Conservation (phyloP, 2,888 invertebrate species). For the Athalia circularis region DNA sequence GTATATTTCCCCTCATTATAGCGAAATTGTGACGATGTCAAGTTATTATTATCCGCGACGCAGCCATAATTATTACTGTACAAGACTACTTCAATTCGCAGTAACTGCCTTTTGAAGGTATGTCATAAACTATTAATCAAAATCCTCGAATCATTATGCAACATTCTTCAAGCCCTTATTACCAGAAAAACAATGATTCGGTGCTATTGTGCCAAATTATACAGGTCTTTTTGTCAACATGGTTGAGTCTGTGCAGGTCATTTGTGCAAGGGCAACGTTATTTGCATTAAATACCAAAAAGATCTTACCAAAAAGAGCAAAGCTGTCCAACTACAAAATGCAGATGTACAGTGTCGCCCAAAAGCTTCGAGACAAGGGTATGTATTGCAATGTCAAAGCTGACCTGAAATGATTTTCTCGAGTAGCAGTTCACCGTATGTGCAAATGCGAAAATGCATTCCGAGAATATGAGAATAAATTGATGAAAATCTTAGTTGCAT, state of each 20-base stretch:
- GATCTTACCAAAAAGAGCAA: conserved; percentile 28
- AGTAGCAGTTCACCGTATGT: no score
- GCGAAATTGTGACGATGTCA: no score
- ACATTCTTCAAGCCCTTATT: conserved; percentile 37
- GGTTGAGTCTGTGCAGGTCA: conserved; percentile 23
- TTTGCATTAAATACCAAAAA: not conserved
- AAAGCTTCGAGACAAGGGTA: no score
- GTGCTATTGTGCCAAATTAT: conserved; percentile 27
- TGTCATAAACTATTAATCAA: conserved; percentile 34
- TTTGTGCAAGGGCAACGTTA: conserved; percentile 31
- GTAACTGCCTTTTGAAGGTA: conserved; percentile 20
- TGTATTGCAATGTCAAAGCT: no score
- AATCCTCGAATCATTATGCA: conserved; percentile 39
- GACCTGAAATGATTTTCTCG: no score
- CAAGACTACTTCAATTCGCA: conserved; percentile 43
- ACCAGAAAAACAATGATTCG: conserved; percentile 37
- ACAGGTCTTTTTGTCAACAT: conserved; percentile 11
- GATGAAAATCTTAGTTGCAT: no score
- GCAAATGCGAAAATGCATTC: no score
- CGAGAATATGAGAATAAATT: no score
- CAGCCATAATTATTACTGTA: conserved; percentile 32
- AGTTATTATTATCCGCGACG: not conserved
- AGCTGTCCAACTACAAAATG: not conserved
- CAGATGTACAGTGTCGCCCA: not conserved
- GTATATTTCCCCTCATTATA: no score